These are phyloP conservation scores for Ceratosolen solmsi DNA, from an alignment of 1,140 invertebrate genomes.

Conservation along the genomic window DNA sequence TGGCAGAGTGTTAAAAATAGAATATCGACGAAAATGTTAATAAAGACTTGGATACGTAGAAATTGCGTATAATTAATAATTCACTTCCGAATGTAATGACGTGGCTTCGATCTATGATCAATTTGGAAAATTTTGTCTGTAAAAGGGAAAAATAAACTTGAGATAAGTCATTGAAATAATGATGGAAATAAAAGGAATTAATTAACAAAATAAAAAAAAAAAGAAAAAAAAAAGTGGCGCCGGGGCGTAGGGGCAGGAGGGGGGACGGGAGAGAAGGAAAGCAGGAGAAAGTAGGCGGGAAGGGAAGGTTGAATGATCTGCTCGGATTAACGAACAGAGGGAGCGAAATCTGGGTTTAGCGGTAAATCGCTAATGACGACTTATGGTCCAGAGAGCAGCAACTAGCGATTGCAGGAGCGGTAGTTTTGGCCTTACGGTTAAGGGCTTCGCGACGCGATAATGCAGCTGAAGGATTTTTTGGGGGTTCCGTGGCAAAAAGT, in stretches of 20 bases:
- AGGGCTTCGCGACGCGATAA: slow-evolving; percentile 25
- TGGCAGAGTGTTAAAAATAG: too few relatives aligned
- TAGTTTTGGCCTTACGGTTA: not conserved
- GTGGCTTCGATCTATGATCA: too few relatives aligned
- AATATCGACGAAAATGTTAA: too few relatives aligned
- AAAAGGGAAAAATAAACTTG: not conserved
- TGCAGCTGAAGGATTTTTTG: slow-evolving; percentile 25
- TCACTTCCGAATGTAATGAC: too few relatives aligned
- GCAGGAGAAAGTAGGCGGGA: not conserved
- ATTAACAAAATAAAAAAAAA: not conserved
- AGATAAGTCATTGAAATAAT: not conserved
- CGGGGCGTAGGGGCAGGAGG: too few relatives aligned
- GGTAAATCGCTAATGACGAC: slow-evolving; percentile 51
- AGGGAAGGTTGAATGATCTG: slow-evolving; percentile 38
- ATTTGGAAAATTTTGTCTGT: too few relatives aligned
- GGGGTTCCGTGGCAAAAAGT: not conserved
- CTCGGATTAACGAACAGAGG: slow-evolving; percentile 41
- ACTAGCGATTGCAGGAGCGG: not conserved
- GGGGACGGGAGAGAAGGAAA: too few relatives aligned
- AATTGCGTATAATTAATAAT: too few relatives aligned
- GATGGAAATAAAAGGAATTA: not conserved
- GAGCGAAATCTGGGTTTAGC: slow-evolving; percentile 48
- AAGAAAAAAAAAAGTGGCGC: not conserved
- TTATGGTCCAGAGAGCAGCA: slow-evolving; percentile 38
- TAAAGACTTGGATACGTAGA: too few relatives aligned